phyloP scores from a whole-genome alignment of 2,113 vertebrate species.

The Bombycilla garrulus region DNA sequence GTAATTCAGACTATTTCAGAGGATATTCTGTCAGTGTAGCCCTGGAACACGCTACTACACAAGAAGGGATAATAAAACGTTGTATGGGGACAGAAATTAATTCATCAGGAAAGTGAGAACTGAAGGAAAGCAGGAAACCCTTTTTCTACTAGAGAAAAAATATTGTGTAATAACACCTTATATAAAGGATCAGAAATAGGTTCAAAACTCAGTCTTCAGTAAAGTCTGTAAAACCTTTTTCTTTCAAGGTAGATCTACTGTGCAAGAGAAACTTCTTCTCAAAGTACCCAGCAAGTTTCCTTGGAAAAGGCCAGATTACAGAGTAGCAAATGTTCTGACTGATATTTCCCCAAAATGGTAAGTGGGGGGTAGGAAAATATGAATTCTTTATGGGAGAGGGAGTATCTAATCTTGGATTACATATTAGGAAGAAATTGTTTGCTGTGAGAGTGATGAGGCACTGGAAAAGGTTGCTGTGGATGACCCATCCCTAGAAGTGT shows the following conservation, averaged over 20 bases:
- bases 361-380: not conserved
- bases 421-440: not conserved
- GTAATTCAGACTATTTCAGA: not conserved
- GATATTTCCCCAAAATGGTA: not conserved
- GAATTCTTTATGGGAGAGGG: not conserved
- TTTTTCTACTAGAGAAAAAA: not conserved
- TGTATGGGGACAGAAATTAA: not conserved
- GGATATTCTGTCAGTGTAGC: not conserved
- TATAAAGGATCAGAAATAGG: not conserved
- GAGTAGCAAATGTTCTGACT: not conserved
- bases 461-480: not conserved
- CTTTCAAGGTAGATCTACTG: not conserved
- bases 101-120: not conserved
- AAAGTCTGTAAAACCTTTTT: not conserved
- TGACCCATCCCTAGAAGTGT: not conserved
- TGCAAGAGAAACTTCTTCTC: not conserved
- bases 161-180: not conserved
- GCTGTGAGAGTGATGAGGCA: not conserved
- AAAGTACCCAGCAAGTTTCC: not conserved
- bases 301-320: not conserved
- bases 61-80: not conserved
- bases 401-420: not conserved
- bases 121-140: not conserved
- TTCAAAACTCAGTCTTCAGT: not conserved
- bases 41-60: not conserved